Percentiles rank a stretch among this genome's conserved stretches.
phyloP scores from a whole-genome alignment of 2,113 vertebrate genomes.

The Oncorhynchus masou region DNA sequence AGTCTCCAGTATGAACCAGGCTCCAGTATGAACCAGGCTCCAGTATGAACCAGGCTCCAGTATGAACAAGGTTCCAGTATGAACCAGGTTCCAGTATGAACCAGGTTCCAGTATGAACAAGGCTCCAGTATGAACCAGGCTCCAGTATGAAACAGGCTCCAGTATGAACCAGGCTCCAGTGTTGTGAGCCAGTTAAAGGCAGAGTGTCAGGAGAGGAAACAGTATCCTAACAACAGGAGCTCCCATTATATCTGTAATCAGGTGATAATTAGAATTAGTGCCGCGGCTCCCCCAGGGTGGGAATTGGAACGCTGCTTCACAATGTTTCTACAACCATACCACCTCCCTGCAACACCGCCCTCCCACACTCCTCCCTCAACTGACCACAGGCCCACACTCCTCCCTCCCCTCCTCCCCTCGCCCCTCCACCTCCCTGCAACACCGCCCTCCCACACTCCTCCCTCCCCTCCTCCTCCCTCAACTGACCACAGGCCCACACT shows the following conservation, averaged over 20 bases:
- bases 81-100: too few species aligned
- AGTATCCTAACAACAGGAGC: constrained; percentile 66
- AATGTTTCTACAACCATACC: constrained; percentile 52
- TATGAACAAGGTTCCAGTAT: too few species aligned
- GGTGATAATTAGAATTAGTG: constrained; percentile 76
- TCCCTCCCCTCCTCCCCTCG: not conserved
- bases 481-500: too few species aligned
- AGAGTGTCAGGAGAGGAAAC: constrained; percentile 57
- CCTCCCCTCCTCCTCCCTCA: not conserved
- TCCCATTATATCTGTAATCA: constrained; percentile 79
- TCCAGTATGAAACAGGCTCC: constrained; percentile 41
- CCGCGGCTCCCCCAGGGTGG: constrained; percentile 59
- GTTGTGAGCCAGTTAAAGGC: constrained; percentile 49
- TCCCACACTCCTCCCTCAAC: not conserved
- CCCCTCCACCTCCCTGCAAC: not conserved
- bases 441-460: not conserved
- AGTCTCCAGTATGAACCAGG: too few species aligned
- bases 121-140: too few species aligned
- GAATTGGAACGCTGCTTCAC: constrained; percentile 67
- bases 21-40: too few species aligned
- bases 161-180: constrained; percentile 37
- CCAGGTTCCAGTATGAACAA: too few species aligned
- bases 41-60: too few species aligned
- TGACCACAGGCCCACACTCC: too few species aligned
- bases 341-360: not conserved